phyloP scores from a whole-genome alignment of 2,113 vertebrate species.

The Colistium nudipinnis region DNA sequence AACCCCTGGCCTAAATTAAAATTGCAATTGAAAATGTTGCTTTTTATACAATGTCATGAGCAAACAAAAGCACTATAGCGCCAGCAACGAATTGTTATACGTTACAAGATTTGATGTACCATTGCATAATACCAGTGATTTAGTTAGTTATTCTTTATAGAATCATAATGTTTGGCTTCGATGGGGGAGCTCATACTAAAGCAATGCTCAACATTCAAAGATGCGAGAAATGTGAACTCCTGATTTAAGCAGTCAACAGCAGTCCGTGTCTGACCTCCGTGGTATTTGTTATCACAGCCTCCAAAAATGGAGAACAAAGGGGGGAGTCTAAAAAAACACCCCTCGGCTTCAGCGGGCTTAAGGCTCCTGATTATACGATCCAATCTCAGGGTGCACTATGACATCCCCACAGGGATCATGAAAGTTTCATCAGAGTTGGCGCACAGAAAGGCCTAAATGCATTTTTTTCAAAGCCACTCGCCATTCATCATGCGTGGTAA shows the following conservation, averaged over 20 bases:
- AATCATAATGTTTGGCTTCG: no score
- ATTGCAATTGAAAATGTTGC: background rate
- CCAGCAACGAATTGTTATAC: background rate
- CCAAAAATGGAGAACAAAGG: slow-evolving; percentile 12
- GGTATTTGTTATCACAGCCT: slow-evolving; percentile 8
- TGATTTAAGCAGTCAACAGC: background rate
- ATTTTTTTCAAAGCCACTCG: slow-evolving; percentile 65
- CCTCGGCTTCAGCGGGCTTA: background rate
- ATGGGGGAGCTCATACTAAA: no score
- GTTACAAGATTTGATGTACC: background rate
- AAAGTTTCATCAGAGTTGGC: slow-evolving; percentile 61
- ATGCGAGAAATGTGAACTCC: background rate
- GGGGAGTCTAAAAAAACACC: slow-evolving; percentile 16
- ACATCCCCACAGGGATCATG: slow-evolving; percentile 53
- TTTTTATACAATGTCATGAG: background rate
- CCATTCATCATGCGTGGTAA: slow-evolving; percentile 60
- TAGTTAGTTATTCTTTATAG: no score
- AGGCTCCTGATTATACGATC: slow-evolving; percentile 45
- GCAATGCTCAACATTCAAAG: no score
- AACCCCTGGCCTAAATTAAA: background rate
- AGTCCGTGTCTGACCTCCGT: background rate
- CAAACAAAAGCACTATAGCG: background rate
- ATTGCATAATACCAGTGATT: no score
- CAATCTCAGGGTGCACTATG: slow-evolving; percentile 34
- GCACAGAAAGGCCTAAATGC: slow-evolving; percentile 53